phyloP scores from a whole-genome alignment of 2,113 vertebrate species.

The Sinosuthora webbiana region DNA sequence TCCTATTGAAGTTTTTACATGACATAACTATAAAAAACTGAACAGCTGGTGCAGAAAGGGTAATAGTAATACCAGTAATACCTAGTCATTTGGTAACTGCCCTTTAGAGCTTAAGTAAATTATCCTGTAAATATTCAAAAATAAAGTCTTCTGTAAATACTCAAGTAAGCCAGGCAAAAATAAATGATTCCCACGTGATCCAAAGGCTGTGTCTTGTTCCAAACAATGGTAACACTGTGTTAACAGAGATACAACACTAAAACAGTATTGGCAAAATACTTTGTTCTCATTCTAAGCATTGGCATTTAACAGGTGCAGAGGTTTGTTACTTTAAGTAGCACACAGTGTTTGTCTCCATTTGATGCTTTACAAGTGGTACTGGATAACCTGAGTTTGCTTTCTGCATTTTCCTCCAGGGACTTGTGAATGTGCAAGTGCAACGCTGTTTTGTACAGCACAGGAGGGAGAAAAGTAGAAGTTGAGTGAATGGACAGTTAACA shows the following conservation, averaged over 20 bases:
- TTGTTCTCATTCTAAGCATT: background rate
- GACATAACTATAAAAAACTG: background rate
- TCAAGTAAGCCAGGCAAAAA: background rate
- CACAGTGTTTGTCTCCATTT: background rate
- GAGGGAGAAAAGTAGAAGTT: background rate
- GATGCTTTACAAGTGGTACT: background rate
- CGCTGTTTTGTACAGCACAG: background rate
- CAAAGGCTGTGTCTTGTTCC: background rate
- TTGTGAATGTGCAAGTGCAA: fast-evolving
- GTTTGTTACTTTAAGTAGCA: background rate
- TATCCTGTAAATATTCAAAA: background rate
- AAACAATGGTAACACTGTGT: fast-evolving
- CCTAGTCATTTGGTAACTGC: background rate
- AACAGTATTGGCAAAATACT: background rate
- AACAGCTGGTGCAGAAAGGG: background rate
- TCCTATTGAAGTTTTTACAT: fast-evolving
- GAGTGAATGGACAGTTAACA: background rate
- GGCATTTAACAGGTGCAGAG: background rate
- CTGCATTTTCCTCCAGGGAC: background rate
- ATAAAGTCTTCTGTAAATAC: background rate
- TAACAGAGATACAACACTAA: background rate
- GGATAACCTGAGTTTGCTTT: background rate
- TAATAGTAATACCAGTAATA: background rate
- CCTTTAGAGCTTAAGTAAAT: background rate
- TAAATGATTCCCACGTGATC: background rate